Evolutionary conservation across 2,797 vertebrate species (phyloP), one percentile per base, ranked within the genome.

Genomic region (Falco columbarius): DNA sequence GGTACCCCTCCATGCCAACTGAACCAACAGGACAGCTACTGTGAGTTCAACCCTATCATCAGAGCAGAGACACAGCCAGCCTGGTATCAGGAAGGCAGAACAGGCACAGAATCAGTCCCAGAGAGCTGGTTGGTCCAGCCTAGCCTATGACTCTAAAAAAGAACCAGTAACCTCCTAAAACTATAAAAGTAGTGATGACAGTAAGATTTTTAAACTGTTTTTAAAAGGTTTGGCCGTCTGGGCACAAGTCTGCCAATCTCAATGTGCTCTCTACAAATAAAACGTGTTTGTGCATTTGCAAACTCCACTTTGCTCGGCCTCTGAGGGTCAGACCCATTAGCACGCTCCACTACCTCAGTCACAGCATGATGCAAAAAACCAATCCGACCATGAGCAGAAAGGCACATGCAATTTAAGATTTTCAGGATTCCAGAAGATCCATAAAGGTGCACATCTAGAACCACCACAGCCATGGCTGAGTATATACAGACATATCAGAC

Each of bases 291-390:
- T 59, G 8, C 40, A 67, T 40, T 77, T 89, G 62, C 54, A 83
- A 89, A 89, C 32, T 73, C 56, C 61, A 77, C 46, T 68, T 49
- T n/a, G 29, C 76, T 62, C 1, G 1, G 36, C 61, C 75, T 70
- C 70, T 9, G 11, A 90, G 42, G 30, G 56, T 74, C 84, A 80
- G 67, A 87, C 12, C 30, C 51, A 59, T 32, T 20, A 70, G 30
- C 55, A 90, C 0, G 0, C 30, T 79, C 21, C 76, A 27, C 86
- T 65, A 51, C 51, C 72, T 82, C 51, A 65, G 36, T 56, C 71
- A 93, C 83, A 91, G 90, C 89, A 95, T 47, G 86, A 94, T 92
- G 84, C 95, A 93, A 82, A 94, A 85, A 85, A 26, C 3, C 59
- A 80, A 67, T 63, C 44, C 26, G 34, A 46, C 46, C 44, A 46